These are phyloP conservation scores for Etheostoma cragini DNA, from an alignment of 2,113 vertebrate genomes.

Conservation along the genomic window DNA sequence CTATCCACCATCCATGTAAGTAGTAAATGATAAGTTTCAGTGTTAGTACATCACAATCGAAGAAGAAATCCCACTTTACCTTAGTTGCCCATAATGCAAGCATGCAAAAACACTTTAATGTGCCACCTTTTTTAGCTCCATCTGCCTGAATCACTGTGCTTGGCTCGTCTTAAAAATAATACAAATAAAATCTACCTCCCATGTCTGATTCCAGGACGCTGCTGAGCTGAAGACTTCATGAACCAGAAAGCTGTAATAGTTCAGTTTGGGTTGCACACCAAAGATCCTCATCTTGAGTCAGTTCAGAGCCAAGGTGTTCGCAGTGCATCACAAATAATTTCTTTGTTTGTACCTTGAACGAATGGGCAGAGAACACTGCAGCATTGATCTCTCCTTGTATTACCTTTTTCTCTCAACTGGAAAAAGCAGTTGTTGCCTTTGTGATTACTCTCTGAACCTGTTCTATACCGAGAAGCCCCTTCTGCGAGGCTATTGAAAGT, in stretches of 20 bases:
- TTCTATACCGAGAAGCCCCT: conserved; percentile 9
- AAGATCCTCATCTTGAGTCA: conserved; percentile 24
- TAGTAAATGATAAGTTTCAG: background rate
- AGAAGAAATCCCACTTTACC: background rate
- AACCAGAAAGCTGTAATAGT: background rate
- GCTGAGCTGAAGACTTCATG: background rate
- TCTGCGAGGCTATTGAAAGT: conserved; percentile 37
- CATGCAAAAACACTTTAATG: background rate
- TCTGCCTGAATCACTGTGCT: background rate
- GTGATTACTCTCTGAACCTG: conserved; percentile 54
- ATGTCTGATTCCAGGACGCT: conserved; percentile 1
- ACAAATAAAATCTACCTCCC: background rate
- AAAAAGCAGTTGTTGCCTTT: conserved; percentile 50
- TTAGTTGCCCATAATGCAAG: background rate
- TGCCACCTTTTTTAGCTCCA: background rate
- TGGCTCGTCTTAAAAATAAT: background rate
- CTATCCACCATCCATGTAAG: background rate
- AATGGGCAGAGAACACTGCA: conserved; percentile 23
- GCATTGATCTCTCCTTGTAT: conserved; percentile 43
- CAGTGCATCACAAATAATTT: conserved; percentile 53
- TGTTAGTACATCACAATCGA: background rate
- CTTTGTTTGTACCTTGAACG: conserved; percentile 41
- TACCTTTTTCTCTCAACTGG: conserved; percentile 53
- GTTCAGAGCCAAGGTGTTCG: conserved; percentile 25
- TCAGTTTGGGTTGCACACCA: conserved; percentile 10